A percentile compares a stretch with the other conserved stretches of the same genome.
Evolutionary conservation across 2,888 invertebrate species (phyloP).

Genomic region (Piscicola geometra): DNA sequence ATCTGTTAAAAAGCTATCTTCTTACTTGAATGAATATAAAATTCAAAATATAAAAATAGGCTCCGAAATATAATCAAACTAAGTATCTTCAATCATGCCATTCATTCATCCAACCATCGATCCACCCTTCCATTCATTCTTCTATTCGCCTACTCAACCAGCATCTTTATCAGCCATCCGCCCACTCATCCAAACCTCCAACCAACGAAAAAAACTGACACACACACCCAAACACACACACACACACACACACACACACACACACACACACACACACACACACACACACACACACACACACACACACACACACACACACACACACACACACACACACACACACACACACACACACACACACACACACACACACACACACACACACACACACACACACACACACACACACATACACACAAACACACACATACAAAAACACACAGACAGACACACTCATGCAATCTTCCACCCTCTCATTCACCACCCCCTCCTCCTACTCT

Average conservation of each 20-base stretch:
- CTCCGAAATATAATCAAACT: too few species aligned
- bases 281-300: constrained; percentile 12
- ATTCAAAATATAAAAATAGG: too few species aligned
- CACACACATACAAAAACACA: not conserved
- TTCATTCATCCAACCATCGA: too few species aligned
- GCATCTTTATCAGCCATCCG: too few species aligned
- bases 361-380: constrained; percentile 7
- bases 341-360: constrained; percentile 20
- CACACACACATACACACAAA: not conserved
- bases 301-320: constrained; percentile 15
- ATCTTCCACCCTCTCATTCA: not conserved
- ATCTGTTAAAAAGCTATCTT: too few species aligned
- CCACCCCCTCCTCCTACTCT: not conserved
- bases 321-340: constrained; percentile 11
- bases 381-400: not conserved
- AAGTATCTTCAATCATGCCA: too few species aligned
- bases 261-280: constrained; percentile 7
- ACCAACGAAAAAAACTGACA: not conserved
- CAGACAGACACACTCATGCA: not conserved
- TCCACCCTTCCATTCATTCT: too few species aligned
- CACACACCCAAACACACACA: constrained; percentile 10
- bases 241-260: constrained; percentile 13
- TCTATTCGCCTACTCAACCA: too few species aligned
- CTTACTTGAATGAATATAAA: too few species aligned
- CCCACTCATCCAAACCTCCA: not conserved